phyloP scores from a whole-genome alignment of 2,888 invertebrate genomes.

The Plagiodera versicolora region DNA sequence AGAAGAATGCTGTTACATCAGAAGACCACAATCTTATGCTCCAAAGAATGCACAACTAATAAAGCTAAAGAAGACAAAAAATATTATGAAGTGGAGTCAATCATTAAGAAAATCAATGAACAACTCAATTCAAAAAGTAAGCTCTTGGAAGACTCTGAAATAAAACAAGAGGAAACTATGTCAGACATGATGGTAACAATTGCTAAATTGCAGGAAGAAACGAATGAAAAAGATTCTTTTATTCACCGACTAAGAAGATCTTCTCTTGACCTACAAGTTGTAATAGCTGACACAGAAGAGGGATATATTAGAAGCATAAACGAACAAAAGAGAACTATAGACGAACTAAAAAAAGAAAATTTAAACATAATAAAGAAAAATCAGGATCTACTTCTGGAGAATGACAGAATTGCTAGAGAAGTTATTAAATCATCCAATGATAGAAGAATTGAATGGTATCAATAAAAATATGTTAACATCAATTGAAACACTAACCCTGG shows the following conservation, averaged over 20 bases:
- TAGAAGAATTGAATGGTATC: neutral
- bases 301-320: conserved; percentile 5
- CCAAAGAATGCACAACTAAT: conserved; percentile 1
- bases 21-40: neutral
- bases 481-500: neutral
- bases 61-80: conserved; percentile 5
- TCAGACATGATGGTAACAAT: conserved; percentile 6
- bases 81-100: neutral
- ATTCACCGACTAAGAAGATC: conserved; percentile 5
- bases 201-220: conserved; percentile 6
- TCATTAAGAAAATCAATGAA: neutral
- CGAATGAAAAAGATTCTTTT: neutral
- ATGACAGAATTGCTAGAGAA: neutral
- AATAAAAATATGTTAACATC: conserved; percentile 7
- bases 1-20: neutral
- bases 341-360: neutral
- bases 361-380: neutral
- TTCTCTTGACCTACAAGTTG: conserved; percentile 6
- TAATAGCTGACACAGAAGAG: neutral
- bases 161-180: neutral
- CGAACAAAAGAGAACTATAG: neutral
- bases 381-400: neutral
- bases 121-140: neutral
- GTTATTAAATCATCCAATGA: neutral
- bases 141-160: neutral